Evolutionary conservation across 2,113 vertebrate species (phyloP).

Genomic region (Emydura subglobosa): DNA sequence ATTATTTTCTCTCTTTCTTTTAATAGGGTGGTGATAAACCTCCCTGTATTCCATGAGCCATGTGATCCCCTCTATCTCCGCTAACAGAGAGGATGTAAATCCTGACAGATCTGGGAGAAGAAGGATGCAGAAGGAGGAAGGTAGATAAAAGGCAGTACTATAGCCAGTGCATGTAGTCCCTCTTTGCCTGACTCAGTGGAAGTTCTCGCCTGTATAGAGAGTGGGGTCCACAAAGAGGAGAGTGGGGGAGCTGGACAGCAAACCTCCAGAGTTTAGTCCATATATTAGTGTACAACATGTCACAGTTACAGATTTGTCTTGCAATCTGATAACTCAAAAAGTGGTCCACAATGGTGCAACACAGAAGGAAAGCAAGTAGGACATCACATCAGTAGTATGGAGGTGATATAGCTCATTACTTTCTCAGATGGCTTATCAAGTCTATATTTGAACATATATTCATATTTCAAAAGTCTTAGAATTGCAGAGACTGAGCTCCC

Average conservation of each 20-base stretch:
- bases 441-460: not conserved
- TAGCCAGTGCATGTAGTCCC: not conserved
- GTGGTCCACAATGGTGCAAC: not conserved
- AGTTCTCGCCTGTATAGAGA: not conserved
- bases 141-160: not conserved
- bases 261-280: not conserved
- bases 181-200: not conserved
- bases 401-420: not conserved
- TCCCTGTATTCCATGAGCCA: not conserved
- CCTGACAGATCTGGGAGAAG: not conserved
- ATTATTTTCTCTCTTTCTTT: not conserved
- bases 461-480: not conserved
- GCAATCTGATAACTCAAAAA: not conserved
- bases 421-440: not conserved
- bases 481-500: not conserved
- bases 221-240: not conserved
- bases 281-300: accelerated
- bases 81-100: not conserved
- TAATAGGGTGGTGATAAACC: not conserved
- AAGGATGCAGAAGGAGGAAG: not conserved
- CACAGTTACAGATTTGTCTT: not conserved
- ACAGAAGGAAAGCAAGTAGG: not conserved
- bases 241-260: not conserved
- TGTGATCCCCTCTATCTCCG: not conserved
- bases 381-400: not conserved